A percentile compares a stretch with the other conserved stretches of the same genome.
These are phyloP conservation scores for Sebastes iracundus DNA, from an alignment of 2,797 vertebrate species.

Conservation along the genomic window DNA sequence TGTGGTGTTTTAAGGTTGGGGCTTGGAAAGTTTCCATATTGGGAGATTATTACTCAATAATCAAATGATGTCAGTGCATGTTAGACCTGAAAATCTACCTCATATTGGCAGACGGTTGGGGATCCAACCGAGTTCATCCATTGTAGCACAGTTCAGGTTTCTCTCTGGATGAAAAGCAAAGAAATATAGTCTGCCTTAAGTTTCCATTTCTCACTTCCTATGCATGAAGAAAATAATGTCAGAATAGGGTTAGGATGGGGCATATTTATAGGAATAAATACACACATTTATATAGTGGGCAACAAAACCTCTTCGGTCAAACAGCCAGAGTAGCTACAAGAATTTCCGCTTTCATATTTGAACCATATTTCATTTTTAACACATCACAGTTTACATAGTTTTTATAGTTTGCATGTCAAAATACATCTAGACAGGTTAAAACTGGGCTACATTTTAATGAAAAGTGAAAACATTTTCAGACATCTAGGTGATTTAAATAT, in stretches of 20 bases:
- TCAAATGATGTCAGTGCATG: neutral
- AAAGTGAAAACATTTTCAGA: neutral
- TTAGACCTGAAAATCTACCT: conserved; percentile 23
- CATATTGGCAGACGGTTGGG: neutral
- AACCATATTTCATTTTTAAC: neutral
- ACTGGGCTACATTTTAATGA: neutral
- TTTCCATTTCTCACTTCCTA: neutral
- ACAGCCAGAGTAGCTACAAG: neutral
- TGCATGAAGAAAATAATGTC: neutral
- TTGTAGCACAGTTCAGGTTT: neutral
- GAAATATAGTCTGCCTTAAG: neutral
- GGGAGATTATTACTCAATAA: conserved; percentile 1
- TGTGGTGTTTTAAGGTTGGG: neutral
- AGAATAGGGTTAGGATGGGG: neutral
- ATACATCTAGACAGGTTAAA: neutral
- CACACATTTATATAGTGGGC: neutral
- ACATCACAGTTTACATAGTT: neutral
- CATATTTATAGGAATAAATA: neutral
- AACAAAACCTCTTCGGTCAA: neutral
- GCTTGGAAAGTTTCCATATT: neutral
- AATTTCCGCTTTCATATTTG: neutral
- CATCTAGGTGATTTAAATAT: neutral
- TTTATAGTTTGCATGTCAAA: neutral
- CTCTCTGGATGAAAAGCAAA: neutral
- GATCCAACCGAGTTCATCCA: neutral